Conservation (phyloP, 2,797 vertebrate species). For the Takifugu rubripes region DNA sequence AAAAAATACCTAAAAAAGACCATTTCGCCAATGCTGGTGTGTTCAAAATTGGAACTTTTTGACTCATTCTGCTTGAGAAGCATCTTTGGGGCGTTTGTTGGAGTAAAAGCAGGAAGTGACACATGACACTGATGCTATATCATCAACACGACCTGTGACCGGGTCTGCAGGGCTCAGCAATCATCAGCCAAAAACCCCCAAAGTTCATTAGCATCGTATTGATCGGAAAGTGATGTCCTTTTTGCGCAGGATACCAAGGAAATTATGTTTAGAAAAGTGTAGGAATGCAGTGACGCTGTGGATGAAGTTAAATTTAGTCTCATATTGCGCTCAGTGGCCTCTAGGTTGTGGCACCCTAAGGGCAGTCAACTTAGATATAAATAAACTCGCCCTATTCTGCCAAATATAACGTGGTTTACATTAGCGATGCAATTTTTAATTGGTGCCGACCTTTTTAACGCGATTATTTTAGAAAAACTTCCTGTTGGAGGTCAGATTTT, state of each 20-base stretch:
- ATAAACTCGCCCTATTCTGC: constrained; percentile 59
- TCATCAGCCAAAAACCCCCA: background rate
- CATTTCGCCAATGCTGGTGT: no score
- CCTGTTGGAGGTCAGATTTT: constrained; percentile 39
- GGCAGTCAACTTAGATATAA: constrained; percentile 58
- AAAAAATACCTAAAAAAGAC: no score
- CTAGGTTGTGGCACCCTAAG: constrained; percentile 29
- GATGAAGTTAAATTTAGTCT: constrained; percentile 39
- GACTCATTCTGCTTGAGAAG: constrained; percentile 34
- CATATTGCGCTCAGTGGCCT: constrained; percentile 21
- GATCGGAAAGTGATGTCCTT: constrained; percentile 30
- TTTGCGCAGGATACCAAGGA: constrained; percentile 19
- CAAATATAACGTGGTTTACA: constrained; percentile 45
- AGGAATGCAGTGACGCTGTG: constrained; percentile 28
- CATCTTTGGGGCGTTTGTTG: constrained; percentile 48
- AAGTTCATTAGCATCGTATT: constrained; percentile 56
- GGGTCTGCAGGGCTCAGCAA: constrained; percentile 29
- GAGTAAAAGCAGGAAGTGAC: constrained; percentile 62
- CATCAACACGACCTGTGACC: constrained; percentile 44
- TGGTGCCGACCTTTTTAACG: constrained; percentile 28
- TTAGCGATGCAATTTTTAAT: constrained; percentile 49
- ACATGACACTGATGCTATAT: constrained; percentile 43
- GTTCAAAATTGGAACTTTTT: background rate
- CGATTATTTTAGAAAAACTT: constrained; percentile 7
- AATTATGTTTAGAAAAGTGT: constrained; percentile 41